Percentiles rank a stretch among this genome's conserved stretches.
phyloP scores from a whole-genome alignment of 2,797 vertebrate species.

The Decapterus maruadsi region DNA sequence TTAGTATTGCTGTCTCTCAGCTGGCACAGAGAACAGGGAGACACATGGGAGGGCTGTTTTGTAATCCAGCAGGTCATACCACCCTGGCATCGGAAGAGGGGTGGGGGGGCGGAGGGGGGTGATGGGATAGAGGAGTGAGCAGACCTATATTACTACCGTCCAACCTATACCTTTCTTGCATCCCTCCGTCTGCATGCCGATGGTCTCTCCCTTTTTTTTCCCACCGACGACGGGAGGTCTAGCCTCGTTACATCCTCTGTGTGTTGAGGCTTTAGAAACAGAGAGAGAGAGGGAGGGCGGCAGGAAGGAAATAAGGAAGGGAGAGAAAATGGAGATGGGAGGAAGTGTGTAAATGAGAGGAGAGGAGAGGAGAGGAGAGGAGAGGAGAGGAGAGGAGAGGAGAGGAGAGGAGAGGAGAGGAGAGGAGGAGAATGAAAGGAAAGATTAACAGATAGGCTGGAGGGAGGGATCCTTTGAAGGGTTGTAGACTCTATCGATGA shows the following conservation, averaged over 20 bases:
- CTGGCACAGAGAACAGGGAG: conserved; percentile 87
- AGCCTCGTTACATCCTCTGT: conserved; percentile 61
- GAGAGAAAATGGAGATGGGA: conserved; percentile 46
- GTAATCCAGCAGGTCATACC: conserved; percentile 89
- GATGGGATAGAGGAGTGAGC: conserved; percentile 50
- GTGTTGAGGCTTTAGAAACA: conserved; percentile 58
- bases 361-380: conserved; percentile 22
- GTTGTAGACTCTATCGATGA: conserved; percentile 50
- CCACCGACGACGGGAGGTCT: conserved; percentile 79
- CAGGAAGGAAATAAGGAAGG: conserved; percentile 26
- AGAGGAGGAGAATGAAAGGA: conserved; percentile 18
- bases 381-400: conserved; percentile 36
- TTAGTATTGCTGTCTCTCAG: conserved; percentile 80
- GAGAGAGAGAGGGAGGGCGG: conserved; percentile 33
- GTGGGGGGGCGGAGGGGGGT: conserved; percentile 22
- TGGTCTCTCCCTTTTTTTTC: conserved; percentile 82
- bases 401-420: conserved; percentile 48
- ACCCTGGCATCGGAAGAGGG: conserved; percentile 74
- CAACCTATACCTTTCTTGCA: conserved; percentile 77
- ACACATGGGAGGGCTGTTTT: conserved; percentile 89
- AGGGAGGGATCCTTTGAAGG: conserved; percentile 46
- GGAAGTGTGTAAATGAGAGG: conserved; percentile 47
- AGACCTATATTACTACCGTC: conserved; percentile 63
- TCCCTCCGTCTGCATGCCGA: conserved; percentile 78
- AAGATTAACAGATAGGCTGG: conserved; percentile 28